A percentile compares a stretch with the other conserved stretches of the same genome.
Evolutionary conservation across 1,140 invertebrate species (phyloP).

Genomic region (Zaprionus tsacasi): DNA sequence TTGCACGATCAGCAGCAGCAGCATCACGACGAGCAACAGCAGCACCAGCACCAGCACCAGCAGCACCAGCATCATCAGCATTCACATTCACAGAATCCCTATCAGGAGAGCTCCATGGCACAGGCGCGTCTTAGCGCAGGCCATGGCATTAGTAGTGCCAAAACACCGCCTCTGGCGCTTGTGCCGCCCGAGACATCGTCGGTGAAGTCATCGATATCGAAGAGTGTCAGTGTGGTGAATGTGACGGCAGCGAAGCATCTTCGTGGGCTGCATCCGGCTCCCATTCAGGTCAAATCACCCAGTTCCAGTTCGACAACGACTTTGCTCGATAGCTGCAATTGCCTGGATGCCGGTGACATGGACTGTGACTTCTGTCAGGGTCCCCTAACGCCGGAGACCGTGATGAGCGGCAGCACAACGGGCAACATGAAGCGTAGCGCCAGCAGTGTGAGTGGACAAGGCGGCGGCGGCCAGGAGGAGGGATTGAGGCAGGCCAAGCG

Average conservation of each 20-base stretch:
- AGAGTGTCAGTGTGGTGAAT: slow-evolving; percentile 84
- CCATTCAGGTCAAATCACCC: slow-evolving; percentile 45
- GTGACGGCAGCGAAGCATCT: slow-evolving; percentile 72
- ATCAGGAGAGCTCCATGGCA: slow-evolving; percentile 34
- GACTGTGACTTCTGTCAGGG: slow-evolving; percentile 60
- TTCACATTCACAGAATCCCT: slow-evolving; percentile 29
- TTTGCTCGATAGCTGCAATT: slow-evolving; percentile 48
- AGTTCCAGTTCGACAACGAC: slow-evolving; percentile 21
- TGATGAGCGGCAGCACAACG: slow-evolving; percentile 4
- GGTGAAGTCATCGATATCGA: slow-evolving; percentile 85
- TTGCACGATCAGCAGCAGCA: slow-evolving; percentile 10
- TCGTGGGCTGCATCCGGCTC: slow-evolving; percentile 45
- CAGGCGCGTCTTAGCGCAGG: slow-evolving; percentile 28
- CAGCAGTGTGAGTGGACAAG: background rate
- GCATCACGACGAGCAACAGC: slow-evolving; percentile 3
- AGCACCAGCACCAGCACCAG: slow-evolving; percentile 30
- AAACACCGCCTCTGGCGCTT: slow-evolving; percentile 83
- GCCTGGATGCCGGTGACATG: slow-evolving; percentile 29
- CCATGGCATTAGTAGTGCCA: slow-evolving; percentile 55
- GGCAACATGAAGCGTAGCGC: slow-evolving; percentile 44
- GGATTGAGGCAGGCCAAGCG: slow-evolving; percentile 51
- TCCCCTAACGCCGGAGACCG: slow-evolving; percentile 49
- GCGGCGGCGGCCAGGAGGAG: slow-evolving; percentile 28
- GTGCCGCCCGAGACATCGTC: slow-evolving; percentile 85
- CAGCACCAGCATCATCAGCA: slow-evolving; percentile 25